Base-by-base conservation (phyloP, 2,113 vertebrate genomes). In the Lontra canadensis region DNA sequence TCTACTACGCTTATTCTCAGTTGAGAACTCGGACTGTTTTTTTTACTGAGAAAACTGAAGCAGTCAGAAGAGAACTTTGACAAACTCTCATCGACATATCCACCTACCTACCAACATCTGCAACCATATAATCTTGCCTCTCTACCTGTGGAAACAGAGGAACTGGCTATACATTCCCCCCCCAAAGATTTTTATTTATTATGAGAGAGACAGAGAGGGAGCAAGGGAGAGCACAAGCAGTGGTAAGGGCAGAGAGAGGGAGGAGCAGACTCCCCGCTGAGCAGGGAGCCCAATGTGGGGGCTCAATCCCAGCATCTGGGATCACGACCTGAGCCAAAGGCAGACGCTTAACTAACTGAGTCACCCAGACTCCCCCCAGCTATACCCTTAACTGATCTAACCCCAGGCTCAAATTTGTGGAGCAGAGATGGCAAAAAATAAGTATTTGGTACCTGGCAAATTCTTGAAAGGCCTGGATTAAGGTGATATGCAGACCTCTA, bases 401-500 rank as follows among this genome's bases (percentile, higher is more conserved):
- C 31, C 65, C 9, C 44, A 71, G 81, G 44, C 17, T 13, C 13
- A 79, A 20, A 55, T 29, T 6, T 42, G 17, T 73, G 36, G 36
- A 57, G 31, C 21, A 39, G 73, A 55, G 23, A 63, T 63, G 25
- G 49, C 15, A 18, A 4, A 81, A 20, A 39, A 18, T 78, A 83
- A 79, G 15, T 34, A 90, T 44, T n/a, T 89, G 13, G 36, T 36
- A 80, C n/a, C n/a, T 88, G 59, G 73, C 49, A 97, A 82, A 90
- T 95, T 95, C 71, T 81, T 90, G 21, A 93, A 95, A 96, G 44
- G 79, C 71, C 73, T 76, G 18, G 26, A 86, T 13, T 80, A 71
- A 91, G 74, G 0, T 82, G 34, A 59, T 59, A 89, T 36, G 49
- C 36, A 76, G 39, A 95, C 94, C 31, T 94, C 29, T 88, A 93